Conservation (phyloP, 1,140 invertebrate species). For the Tetramorium parvispinum region DNA sequence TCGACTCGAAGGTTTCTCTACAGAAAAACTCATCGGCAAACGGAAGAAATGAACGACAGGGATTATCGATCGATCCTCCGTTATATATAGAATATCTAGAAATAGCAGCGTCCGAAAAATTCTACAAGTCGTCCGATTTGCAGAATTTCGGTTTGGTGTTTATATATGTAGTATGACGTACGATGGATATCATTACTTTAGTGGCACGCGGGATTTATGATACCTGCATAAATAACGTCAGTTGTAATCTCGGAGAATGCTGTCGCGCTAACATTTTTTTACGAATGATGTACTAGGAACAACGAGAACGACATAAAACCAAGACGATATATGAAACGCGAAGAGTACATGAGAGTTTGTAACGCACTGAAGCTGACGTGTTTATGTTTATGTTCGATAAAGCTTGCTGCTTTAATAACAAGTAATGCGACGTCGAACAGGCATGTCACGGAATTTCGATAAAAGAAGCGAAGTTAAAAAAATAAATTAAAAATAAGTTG, state of each 20-base stretch:
- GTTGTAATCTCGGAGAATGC: conserved; percentile 48
- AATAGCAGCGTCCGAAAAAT: neutral
- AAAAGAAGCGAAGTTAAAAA: neutral
- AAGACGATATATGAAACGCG: neutral
- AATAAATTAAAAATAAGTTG: neutral
- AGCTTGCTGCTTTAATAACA: conserved; percentile 23
- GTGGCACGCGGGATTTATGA: conserved; percentile 40
- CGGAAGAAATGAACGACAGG: neutral
- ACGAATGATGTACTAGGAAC: neutral
- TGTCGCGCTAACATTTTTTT: conserved; percentile 29
- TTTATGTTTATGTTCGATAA: conserved; percentile 47
- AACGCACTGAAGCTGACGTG: neutral
- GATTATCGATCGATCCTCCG: conserved; percentile 8
- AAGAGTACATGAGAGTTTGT: neutral
- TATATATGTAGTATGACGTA: neutral
- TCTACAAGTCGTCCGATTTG: neutral
- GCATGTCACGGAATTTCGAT: neutral
- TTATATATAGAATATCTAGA: neutral
- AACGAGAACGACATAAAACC: neutral
- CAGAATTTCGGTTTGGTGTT: neutral
- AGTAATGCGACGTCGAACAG: neutral
- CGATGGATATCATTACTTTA: conserved; percentile 15
- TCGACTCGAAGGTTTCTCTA: neutral
- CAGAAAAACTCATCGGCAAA: conserved; percentile 28
- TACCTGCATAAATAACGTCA: conserved; percentile 43